Percentiles rank a stretch among this genome's conserved stretches.
These are phyloP conservation scores for Cephus cinctus DNA, from an alignment of 1,140 invertebrate species.

Conservation along the genomic window DNA sequence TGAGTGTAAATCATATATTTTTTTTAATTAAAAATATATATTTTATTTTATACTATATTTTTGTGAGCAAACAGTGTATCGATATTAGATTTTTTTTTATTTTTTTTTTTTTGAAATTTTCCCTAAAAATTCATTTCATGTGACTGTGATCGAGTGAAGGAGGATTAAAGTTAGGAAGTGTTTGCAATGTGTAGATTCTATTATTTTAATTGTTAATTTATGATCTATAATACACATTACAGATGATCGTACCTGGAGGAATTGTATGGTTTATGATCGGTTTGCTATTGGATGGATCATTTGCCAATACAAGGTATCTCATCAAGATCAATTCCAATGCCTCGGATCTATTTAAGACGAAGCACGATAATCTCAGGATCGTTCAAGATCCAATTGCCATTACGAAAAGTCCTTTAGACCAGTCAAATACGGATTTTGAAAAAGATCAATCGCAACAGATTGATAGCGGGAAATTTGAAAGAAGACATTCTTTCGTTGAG, in stretches of 20 bases:
- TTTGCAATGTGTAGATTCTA: too few species aligned
- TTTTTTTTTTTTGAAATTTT: too few species aligned
- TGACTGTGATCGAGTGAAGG: too few species aligned
- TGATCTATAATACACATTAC: too few species aligned
- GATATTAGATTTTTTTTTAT: too few species aligned
- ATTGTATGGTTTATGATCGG: constrained; percentile 13
- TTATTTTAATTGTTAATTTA: too few species aligned
- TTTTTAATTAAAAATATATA: too few species aligned
- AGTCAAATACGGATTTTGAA: constrained; percentile 1
- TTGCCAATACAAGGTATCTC: constrained; percentile 29
- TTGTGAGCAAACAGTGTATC: too few species aligned
- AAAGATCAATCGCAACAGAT: constrained; percentile 17
- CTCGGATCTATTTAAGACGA: constrained; percentile 26
- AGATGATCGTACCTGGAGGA: constrained; percentile 41
- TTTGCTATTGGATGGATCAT: constrained; percentile 19
- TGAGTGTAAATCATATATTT: too few species aligned
- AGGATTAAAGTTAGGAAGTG: too few species aligned
- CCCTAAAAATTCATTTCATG: too few species aligned
- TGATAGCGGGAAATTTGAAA: constrained; percentile 18
- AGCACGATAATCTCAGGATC: constrained; percentile 17
- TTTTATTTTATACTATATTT: too few species aligned
- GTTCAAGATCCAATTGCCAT: constrained; percentile 18
- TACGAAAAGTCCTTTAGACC: constrained; percentile 17
- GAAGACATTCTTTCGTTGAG: constrained; percentile 37
- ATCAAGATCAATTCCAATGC: constrained; percentile 26